Conservation (phyloP, 2,797 vertebrate genomes). For the Percopsis omiscomaycus region DNA sequence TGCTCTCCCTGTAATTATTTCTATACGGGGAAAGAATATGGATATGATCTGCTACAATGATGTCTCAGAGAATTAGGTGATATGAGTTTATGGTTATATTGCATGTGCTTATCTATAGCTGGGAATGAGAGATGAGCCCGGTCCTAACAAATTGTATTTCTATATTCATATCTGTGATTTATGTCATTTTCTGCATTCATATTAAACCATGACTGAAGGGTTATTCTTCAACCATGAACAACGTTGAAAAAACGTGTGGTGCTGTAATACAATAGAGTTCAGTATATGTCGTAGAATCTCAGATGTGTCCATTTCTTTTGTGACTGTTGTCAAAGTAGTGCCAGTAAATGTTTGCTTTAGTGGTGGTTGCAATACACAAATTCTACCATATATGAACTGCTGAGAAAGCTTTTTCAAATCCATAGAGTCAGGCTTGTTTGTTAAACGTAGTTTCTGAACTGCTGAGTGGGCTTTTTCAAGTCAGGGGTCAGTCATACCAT, state of each 20-base stretch:
- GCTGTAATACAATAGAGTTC: conserved; percentile 34
- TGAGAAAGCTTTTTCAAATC: conserved; percentile 18
- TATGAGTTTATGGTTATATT: conserved; percentile 60
- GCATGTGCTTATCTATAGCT: conserved; percentile 47
- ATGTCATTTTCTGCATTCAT: conserved; percentile 39
- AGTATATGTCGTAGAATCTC: conserved; percentile 2
- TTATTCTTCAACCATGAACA: conserved; percentile 49
- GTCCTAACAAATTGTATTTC: conserved; percentile 58
- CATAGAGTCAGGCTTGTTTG: background rate
- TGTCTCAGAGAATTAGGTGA: conserved; percentile 59
- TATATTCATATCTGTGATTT: conserved; percentile 52
- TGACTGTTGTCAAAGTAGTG: background rate
- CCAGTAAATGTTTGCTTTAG: background rate
- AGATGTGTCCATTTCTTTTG: conserved; percentile 21
- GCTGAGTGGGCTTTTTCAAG: conserved; percentile 18
- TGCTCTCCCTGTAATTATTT: conserved; percentile 53
- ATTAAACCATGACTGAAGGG: conserved; percentile 57
- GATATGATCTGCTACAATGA: conserved; percentile 62
- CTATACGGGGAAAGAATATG: conserved; percentile 56
- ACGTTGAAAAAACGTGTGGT: conserved; percentile 20
- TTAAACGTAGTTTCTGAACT: conserved; percentile 69
- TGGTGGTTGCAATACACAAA: background rate
- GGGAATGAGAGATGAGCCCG: conserved; percentile 48
- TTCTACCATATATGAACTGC: conserved; percentile 71
- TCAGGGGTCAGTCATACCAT: background rate